Evolutionary conservation across 2,888 invertebrate genomes (phyloP), one percentile per base, ranked within the genome.

Genomic region (Pheosia tremula): DNA sequence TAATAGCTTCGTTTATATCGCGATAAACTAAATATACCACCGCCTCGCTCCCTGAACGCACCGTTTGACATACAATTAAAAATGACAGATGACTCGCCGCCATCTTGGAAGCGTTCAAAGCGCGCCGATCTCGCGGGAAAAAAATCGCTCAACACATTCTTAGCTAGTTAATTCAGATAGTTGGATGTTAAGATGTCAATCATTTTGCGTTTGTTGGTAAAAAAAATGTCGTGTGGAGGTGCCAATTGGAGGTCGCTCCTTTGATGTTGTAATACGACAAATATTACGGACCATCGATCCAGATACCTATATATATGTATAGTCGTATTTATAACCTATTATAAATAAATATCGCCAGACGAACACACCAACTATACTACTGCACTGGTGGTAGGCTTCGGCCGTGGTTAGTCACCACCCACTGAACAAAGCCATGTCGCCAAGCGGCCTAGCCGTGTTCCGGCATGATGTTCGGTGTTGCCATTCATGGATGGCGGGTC

Each of bases 61-160:
- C 80, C 83, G 81, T 88, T 88, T 90, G 92, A 92, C 92, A 91
- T 83, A 86, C 91, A 92, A 92, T 92, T 92, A 92, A 91, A 92
- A 92, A 91, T 92, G 92, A 92, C 91, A 90, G 91, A 92, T 92
- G 91, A 89, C 79, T 74, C 60, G 75, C 59, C 84, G 90, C 91
- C 91, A 91, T 89, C 81, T 91, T 90, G 88, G 68, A 78, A 70
- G 61, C 64, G 80, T 78, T 88, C 88, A 89, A 91, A 89, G 85
- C 75, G 75, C 72, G 79, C 88, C 87, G 88, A 62, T 71, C 65
- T 66, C 81, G 69, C 67, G 53, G 36, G 53, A 55, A 79, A 87
- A 85, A 86, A 87, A 86, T 78, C 80, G 81, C 76, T 81, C 81
- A 83, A 85, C 87, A 85, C 82, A 84, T 86, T 87, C 84, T 87